These are phyloP conservation scores for Stenchaetothrips biformis DNA, from an alignment of 2,888 invertebrate genomes.

Conservation along the genomic window DNA sequence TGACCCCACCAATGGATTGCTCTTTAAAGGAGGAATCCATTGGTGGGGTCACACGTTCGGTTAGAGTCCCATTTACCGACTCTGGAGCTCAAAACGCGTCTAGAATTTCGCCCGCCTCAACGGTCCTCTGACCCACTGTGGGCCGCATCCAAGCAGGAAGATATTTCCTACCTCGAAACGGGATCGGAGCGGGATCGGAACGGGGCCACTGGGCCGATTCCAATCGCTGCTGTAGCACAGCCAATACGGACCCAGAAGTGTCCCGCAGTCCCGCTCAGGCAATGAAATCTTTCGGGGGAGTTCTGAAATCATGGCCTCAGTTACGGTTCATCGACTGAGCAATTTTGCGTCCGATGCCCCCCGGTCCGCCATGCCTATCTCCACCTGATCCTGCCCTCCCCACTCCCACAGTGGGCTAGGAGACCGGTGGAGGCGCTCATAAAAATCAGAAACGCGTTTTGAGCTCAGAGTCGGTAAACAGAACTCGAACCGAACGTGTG, in stretches of 20 bases:
- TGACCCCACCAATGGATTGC: too few species aligned
- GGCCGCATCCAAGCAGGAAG: not conserved
- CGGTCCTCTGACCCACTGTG: too few species aligned
- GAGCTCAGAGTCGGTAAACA: too few species aligned
- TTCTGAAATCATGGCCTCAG: not conserved
- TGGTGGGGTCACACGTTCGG: too few species aligned
- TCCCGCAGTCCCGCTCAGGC: not conserved
- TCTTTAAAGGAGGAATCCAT: too few species aligned
- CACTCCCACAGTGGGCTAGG: not conserved
- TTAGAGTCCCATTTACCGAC: too few species aligned
- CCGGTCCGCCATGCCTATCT: not conserved
- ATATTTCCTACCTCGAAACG: not conserved
- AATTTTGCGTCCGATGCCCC: not conserved
- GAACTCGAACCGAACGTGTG: too few species aligned
- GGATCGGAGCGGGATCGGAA: not conserved
- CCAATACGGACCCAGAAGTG: not conserved
- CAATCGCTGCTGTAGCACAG: not conserved
- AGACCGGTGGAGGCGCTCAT: too few species aligned
- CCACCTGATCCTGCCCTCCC: not conserved
- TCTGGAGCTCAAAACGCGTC: too few species aligned
- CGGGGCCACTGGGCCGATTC: not conserved
- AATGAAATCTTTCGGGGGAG: slow-evolving; percentile 1
- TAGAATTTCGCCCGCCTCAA: too few species aligned
- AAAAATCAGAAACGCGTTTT: too few species aligned
- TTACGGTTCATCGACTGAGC: not conserved